These are phyloP conservation scores for Mesorhabditis sp. DNA, from an alignment of 2,888 invertebrate species.

Conservation along the genomic window DNA sequence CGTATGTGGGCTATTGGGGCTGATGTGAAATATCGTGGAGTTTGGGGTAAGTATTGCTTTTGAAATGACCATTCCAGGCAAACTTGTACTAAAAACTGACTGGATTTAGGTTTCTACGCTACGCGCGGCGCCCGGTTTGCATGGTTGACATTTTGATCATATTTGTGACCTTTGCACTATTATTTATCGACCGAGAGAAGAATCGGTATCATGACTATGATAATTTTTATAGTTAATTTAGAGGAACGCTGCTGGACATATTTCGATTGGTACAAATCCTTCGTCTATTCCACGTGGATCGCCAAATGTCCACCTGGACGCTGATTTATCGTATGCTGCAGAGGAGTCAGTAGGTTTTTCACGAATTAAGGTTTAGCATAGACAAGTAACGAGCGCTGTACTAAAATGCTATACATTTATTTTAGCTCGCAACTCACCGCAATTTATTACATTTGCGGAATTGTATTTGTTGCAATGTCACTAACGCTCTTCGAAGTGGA, in stretches of 20 bases:
- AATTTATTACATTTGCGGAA: background rate
- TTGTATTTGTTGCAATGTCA: background rate
- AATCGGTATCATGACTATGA: too few species aligned
- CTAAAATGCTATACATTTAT: background rate
- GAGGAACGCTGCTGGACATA: constrained; percentile 18
- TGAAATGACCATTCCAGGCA: background rate
- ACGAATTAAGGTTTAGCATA: background rate
- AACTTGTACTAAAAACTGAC: background rate
- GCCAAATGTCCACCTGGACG: constrained; percentile 47
- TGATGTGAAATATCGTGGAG: constrained; percentile 42
- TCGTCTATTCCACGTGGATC: constrained; percentile 49
- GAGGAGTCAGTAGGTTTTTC: constrained; percentile 28
- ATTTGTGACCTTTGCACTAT: constrained; percentile 36
- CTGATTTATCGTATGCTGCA: constrained; percentile 39
- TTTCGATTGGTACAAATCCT: constrained; percentile 41
- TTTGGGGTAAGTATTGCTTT: constrained; percentile 23
- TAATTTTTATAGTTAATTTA: too few species aligned
- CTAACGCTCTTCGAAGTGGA: background rate
- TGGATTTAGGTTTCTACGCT: constrained; percentile 29
- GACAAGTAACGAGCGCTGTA: background rate
- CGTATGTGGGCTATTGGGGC: constrained; percentile 48
- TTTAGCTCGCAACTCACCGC: background rate
- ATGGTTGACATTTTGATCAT: constrained; percentile 45
- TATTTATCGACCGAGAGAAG: constrained; percentile 26
- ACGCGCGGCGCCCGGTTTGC: constrained; percentile 32